Conservation (phyloP, 2,888 invertebrate genomes). For the Formica aserva region DNA sequence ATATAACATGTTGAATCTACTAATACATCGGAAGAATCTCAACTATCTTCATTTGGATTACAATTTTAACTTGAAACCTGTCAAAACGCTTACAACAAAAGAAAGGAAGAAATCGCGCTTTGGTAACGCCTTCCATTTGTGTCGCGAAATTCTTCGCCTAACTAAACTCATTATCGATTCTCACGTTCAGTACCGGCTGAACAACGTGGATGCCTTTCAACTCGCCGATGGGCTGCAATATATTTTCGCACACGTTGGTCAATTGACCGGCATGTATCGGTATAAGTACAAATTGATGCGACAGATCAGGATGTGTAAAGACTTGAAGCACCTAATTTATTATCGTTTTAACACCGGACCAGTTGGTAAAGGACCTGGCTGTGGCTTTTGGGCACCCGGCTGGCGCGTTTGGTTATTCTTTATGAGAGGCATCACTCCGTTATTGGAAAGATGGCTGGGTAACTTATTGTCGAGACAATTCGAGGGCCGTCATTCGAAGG, state of each 20-base stretch:
- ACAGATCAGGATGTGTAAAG: slow-evolving; percentile 99
- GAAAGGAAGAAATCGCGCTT: slow-evolving; percentile 99
- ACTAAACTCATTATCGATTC: slow-evolving; percentile 99
- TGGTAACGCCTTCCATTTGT: slow-evolving; percentile 99
- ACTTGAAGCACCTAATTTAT: slow-evolving; percentile 99
- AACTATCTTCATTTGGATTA: slow-evolving; percentile 99
- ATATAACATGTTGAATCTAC: slow-evolving; percentile 99
- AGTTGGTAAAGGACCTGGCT: slow-evolving; percentile 99
- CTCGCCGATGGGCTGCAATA: slow-evolving; percentile 99
- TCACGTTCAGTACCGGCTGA: slow-evolving; percentile 99
- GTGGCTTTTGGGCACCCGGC: slow-evolving; percentile 99
- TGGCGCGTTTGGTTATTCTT: slow-evolving; percentile 99
- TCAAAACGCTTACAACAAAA: slow-evolving; percentile 99
- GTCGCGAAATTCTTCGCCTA: slow-evolving; percentile 98
- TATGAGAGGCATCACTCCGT: slow-evolving; percentile 99
- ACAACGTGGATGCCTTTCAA: slow-evolving; percentile 99
- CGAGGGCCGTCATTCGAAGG: slow-evolving; percentile 99
- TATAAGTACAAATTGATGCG: slow-evolving; percentile 99
- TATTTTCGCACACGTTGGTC: slow-evolving; percentile 99
- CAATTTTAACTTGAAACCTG: slow-evolving; percentile 99
- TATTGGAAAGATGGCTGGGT: slow-evolving; percentile 99
- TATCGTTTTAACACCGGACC: slow-evolving; percentile 99
- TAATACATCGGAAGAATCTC: slow-evolving; percentile 99
- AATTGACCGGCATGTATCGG: slow-evolving; percentile 99
- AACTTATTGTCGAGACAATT: slow-evolving; percentile 99